A percentile compares a stretch with the other conserved stretches of the same genome.
These are phyloP conservation scores for Torymus aiolomorphi DNA, from an alignment of 2,888 invertebrate species.

Conservation along the genomic window DNA sequence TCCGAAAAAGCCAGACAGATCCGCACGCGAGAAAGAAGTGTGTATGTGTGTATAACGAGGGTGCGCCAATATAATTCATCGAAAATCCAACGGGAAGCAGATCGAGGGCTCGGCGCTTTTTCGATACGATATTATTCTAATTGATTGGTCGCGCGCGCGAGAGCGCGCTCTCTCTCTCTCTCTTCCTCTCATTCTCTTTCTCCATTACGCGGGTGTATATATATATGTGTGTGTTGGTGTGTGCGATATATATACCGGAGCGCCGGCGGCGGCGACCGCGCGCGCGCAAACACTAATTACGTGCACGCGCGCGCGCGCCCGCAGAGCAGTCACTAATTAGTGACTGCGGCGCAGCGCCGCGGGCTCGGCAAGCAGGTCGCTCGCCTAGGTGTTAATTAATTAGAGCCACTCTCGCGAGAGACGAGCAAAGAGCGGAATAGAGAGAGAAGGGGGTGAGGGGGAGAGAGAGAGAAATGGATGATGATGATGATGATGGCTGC, in stretches of 20 bases:
- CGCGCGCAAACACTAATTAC: slow-evolving; percentile 72
- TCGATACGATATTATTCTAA: slow-evolving; percentile 32
- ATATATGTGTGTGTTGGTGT: neutral
- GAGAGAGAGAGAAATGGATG: neutral
- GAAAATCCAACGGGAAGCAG: slow-evolving; percentile 20
- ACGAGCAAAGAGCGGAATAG: slow-evolving; percentile 1
- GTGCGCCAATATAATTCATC: slow-evolving; percentile 23
- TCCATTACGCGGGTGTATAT: neutral
- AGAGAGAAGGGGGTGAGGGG: neutral
- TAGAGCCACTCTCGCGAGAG: slow-evolving; percentile 69
- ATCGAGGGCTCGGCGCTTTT: neutral
- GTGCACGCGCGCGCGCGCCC: slow-evolving; percentile 51
- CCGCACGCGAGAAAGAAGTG: neutral
- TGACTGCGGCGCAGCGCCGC: slow-evolving; percentile 59
- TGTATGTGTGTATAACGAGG: neutral
- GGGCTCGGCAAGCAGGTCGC: slow-evolving; percentile 52
- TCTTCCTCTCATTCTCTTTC: neutral
- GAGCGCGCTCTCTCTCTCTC: slow-evolving; percentile 6
- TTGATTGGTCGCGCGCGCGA: slow-evolving; percentile 23
- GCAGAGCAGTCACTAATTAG: slow-evolving; percentile 72
- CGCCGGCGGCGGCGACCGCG: neutral
- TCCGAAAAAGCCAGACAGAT: slow-evolving; percentile 21
- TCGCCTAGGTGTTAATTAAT: slow-evolving; percentile 74
- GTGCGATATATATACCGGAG: no score
- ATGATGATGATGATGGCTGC: slow-evolving; percentile 12